Conservation (phyloP, 2,888 invertebrate genomes). For the Latrodectus elegans region DNA sequence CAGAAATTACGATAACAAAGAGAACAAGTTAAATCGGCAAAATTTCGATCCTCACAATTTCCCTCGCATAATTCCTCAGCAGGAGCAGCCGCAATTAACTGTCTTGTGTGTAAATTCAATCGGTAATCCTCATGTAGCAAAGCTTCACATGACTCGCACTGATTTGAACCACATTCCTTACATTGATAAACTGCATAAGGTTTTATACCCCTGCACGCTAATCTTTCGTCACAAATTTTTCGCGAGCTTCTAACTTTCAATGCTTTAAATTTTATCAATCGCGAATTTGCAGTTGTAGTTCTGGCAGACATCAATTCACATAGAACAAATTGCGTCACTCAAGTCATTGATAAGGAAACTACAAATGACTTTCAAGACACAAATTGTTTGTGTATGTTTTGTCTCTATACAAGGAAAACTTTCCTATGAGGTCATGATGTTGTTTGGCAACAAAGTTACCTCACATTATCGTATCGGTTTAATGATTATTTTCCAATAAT, state of each 20-base stretch:
- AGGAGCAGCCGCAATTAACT: slow-evolving; percentile 72
- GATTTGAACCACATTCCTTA: slow-evolving; percentile 74
- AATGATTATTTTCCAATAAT: too few relatives aligned
- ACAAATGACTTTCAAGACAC: not conserved
- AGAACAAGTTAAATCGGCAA: slow-evolving; percentile 74
- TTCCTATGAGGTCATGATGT: not conserved
- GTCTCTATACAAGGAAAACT: not conserved
- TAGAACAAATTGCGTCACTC: slow-evolving; percentile 54
- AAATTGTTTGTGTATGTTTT: not conserved
- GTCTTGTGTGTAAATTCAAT: slow-evolving; percentile 74
- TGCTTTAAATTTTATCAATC: slow-evolving; percentile 59
- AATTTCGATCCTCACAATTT: slow-evolving; percentile 74
- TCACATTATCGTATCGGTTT: not conserved
- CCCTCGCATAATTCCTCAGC: slow-evolving; percentile 73
- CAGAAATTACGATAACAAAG: slow-evolving; percentile 74
- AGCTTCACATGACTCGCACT: slow-evolving; percentile 74
- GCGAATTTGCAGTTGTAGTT: slow-evolving; percentile 33
- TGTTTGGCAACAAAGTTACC: slow-evolving; percentile 2
- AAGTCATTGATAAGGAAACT: slow-evolving; percentile 41
- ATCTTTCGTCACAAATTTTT: slow-evolving; percentile 70
- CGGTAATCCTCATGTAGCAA: slow-evolving; percentile 73
- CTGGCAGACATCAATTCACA: slow-evolving; percentile 58
- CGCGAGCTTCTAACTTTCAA: slow-evolving; percentile 61
- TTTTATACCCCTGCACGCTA: slow-evolving; percentile 69
- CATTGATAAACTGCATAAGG: slow-evolving; percentile 74